Conservation (phyloP, 2,797 vertebrate genomes). For the Chloroceryle amazona region DNA sequence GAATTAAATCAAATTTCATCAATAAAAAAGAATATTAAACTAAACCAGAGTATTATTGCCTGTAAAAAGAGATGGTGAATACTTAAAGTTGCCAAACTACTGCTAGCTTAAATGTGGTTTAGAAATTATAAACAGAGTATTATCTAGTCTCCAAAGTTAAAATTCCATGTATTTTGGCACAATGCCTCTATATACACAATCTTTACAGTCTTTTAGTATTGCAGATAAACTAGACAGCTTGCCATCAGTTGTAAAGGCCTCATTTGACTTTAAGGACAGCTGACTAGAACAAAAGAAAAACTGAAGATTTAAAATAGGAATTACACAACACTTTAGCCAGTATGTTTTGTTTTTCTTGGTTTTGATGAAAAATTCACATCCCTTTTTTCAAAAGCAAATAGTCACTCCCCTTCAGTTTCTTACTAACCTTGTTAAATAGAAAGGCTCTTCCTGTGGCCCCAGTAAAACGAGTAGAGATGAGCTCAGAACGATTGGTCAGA, state of each 20-base stretch:
- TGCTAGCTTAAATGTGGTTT: background rate
- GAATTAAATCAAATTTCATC: background rate
- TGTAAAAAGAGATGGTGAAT: background rate
- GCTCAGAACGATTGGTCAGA: conserved; percentile 95
- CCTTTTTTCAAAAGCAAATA: background rate
- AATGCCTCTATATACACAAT: background rate
- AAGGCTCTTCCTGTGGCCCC: conserved; percentile 97
- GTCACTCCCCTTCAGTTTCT: background rate
- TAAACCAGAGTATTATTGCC: background rate
- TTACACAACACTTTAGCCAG: background rate
- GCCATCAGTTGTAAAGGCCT: background rate
- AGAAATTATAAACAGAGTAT: background rate
- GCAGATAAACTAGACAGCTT: background rate
- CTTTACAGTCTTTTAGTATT: background rate
- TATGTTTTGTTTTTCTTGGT: background rate
- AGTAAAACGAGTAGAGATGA: conserved; percentile 98
- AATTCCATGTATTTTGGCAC: background rate
- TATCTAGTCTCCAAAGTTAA: background rate
- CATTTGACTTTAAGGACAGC: background rate
- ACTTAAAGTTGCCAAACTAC: background rate
- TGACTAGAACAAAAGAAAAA: background rate
- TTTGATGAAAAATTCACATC: background rate
- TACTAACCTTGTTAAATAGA: conserved; percentile 96
- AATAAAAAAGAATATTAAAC: background rate
- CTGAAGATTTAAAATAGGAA: background rate